Conservation (phyloP, 2,113 vertebrate genomes). For the Glaucomys volans region DNA sequence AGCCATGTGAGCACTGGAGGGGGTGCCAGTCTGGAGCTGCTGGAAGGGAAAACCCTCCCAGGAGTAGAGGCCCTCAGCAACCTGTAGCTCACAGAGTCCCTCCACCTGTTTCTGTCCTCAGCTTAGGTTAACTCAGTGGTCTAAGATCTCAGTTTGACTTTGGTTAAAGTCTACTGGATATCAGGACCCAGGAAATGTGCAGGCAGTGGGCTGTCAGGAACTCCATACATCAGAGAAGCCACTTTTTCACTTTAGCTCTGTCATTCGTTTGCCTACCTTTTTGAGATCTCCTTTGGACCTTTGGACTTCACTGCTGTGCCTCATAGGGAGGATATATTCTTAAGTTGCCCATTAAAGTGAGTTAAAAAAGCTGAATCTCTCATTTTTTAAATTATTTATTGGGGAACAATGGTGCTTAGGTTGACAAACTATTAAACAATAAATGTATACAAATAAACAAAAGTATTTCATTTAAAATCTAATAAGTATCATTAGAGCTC, state of each 20-base stretch:
- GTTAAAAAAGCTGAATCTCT: not conserved
- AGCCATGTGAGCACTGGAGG: conserved; percentile 99
- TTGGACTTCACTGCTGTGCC: not conserved
- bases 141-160: not conserved
- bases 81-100: conserved; percentile 83
- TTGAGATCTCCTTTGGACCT: not conserved
- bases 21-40: conserved; percentile 97
- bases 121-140: not conserved
- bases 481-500: not conserved
- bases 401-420: not conserved
- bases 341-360: conserved; percentile 65
- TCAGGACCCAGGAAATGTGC: not conserved
- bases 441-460: not conserved
- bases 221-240: not conserved
- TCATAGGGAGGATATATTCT: not conserved
- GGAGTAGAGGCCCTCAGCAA: conserved; percentile 96
- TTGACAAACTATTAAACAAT: not conserved
- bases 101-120: conserved; percentile 68
- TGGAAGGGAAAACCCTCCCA: conserved; percentile 97
- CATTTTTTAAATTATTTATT: not conserved
- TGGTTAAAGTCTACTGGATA: not conserved
- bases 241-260: not conserved
- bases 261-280: not conserved
- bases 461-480: not conserved
- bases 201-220: not conserved